Evolutionary conservation across 2,888 invertebrate genomes (phyloP), one percentile per base, ranked within the genome.

Genomic region (Epistrophe grossulariae): DNA sequence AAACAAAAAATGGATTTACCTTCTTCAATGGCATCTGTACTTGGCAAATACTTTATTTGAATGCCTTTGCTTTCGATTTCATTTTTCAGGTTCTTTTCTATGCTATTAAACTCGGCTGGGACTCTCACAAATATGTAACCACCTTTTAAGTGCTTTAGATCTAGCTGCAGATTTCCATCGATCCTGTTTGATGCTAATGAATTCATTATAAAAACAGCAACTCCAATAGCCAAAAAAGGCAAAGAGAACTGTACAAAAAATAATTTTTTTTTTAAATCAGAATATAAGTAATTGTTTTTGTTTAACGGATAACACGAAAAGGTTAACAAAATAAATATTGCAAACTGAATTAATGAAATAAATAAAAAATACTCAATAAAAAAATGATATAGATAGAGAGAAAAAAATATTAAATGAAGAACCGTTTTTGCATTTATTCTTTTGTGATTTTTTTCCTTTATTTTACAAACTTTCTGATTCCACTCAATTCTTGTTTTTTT

Each of bases 131-230:
- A 91, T 38, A 92, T 84, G 19, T 72, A 89, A 0, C 92, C 92
- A 11, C 68, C 78, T 11, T 89, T 88, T 43, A 91, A 88, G 45
- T 91, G 89, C 5, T 89, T 81, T 4, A 92, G 88, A 40, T 90
- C 90, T 3, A 92, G 70, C 4, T 88, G 74, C 43, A 92, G 81
- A n/a, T 84, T 89, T n/a, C 73, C 88, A 35, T 91, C 91, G 71
- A 89, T 89, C 9, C 84, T 88, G 9, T 88, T 88, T 50, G 90
- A 76, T 4, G 91, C 89, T 88, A 89, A 89, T 9, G 90, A 89
- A 82, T 91, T 90, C 90, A 92, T 92, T 11, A 90, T 77, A 13
- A 90, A 55, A 57, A 92, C 89, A 1, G 92, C 90, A 11, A 90
- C 64, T n/a, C 62, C 77, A 52, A 90, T 89, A 43, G 89, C 84